These are phyloP conservation scores for Syngnathoides biaculeatus DNA, from an alignment of 2,113 vertebrate genomes.

Conservation along the genomic window DNA sequence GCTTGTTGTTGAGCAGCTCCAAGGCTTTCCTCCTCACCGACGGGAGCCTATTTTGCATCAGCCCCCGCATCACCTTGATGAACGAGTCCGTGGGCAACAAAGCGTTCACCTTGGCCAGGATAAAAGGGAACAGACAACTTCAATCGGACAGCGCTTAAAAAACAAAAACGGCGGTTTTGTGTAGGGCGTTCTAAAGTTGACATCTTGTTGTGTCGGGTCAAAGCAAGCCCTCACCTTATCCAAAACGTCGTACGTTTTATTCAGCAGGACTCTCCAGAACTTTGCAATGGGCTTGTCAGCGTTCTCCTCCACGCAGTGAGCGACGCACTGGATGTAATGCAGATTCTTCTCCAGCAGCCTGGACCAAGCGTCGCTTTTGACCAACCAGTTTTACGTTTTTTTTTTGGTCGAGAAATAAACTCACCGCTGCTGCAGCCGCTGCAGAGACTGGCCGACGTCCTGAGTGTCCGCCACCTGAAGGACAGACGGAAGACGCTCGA, in stretches of 20 bases:
- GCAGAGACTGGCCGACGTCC: slow-evolving; percentile 28
- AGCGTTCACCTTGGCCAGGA: slow-evolving; percentile 77
- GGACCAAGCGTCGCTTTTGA: background rate
- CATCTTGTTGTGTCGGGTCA: background rate
- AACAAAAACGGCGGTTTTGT: background rate
- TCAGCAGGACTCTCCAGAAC: slow-evolving; percentile 94
- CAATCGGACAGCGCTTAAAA: too few relatives aligned
- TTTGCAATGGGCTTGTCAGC: slow-evolving; percentile 83
- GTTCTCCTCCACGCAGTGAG: slow-evolving; percentile 83
- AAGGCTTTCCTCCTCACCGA: slow-evolving; percentile 91
- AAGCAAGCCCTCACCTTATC: slow-evolving; percentile 75
- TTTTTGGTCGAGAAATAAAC: slow-evolving; percentile 4
- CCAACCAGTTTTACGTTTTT: background rate
- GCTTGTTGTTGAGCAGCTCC: slow-evolving; percentile 93
- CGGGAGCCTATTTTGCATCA: slow-evolving; percentile 81
- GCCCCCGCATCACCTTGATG: slow-evolving; percentile 83
- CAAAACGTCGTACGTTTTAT: slow-evolving; percentile 85
- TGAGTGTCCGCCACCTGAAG: slow-evolving; percentile 58
- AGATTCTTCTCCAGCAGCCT: slow-evolving; percentile 89
- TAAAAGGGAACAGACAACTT: background rate
- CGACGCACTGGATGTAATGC: slow-evolving; percentile 81
- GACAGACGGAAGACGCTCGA: background rate
- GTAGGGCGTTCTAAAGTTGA: too few relatives aligned
- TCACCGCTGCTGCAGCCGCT: slow-evolving; percentile 73
- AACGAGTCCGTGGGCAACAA: slow-evolving; percentile 88